phyloP scores from a whole-genome alignment of 2,888 invertebrate species.

The Hypomecis atomaria region DNA sequence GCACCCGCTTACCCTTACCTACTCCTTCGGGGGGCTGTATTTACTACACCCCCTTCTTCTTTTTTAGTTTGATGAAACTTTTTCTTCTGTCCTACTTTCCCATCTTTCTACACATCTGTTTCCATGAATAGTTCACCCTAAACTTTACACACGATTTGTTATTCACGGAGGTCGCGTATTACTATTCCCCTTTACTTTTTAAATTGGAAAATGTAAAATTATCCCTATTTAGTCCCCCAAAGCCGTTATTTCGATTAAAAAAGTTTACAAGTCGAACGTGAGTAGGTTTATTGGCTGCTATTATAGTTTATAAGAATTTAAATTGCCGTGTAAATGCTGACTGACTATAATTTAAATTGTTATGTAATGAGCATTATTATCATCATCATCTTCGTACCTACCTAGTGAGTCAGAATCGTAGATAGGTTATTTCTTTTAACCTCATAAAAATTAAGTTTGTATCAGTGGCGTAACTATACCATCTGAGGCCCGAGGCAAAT shows the following conservation, averaged over 20 bases:
- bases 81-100: neutral
- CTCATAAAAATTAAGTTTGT: too few relatives aligned
- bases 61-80: too few relatives aligned
- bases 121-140: neutral
- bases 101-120: neutral
- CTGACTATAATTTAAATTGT: neutral
- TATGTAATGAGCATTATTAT: neutral
- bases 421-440: too few relatives aligned
- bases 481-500: too few relatives aligned
- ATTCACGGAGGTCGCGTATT: slow-evolving; percentile 3
- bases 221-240: slow-evolving; percentile 22
- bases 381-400: too few relatives aligned
- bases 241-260: slow-evolving; percentile 47
- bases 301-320: slow-evolving; percentile 18
- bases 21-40: too few relatives aligned
- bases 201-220: slow-evolving; percentile 24
- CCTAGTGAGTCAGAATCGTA: too few relatives aligned
- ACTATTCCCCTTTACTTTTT: slow-evolving; percentile 38
- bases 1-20: too few relatives aligned
- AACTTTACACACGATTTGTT: neutral
- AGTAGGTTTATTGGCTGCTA: slow-evolving; percentile 28
- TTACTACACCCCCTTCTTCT: too few relatives aligned
- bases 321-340: slow-evolving; percentile 2
- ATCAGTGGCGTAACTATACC: too few relatives aligned
- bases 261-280: slow-evolving; percentile 46